Base-by-base conservation (phyloP, 2,797 vertebrate species). In the Smutsia temminckii region DNA sequence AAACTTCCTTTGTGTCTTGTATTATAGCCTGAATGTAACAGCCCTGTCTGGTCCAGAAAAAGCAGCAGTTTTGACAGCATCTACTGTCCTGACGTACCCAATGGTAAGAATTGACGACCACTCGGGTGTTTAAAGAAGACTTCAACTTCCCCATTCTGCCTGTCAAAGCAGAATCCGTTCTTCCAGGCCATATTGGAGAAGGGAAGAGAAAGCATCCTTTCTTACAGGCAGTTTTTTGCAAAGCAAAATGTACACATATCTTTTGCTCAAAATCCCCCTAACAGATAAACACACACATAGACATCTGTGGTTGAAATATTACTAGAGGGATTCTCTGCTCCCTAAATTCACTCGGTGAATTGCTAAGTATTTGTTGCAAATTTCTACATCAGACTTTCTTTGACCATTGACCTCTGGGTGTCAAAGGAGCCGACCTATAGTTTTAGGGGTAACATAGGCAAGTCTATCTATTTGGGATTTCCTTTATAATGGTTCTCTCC, bases 31-130 rank as follows among this genome's bases (percentile, higher is more conserved):
- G 99, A 99, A 96, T 99, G 99, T 97, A 99, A 98, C 98, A 99
- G 99, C 96, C 99, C 99, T 4, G 96, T 98, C 97, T 99, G 99
- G 99, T 98, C 99, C 83, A 99, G 99, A 97, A 98, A 99, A 97
- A 99, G 98, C 98, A 98, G 98, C 97, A 98, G 98, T 98, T 99
- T 99, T 98, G 98, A 99, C 96, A 98, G 97, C 77, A 85, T 98
- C 85, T 99, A 99, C 98, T 99, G 98, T 84, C 98, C 99, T 86
- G 98, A 99, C 79, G 94, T 98, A 55, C 98, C 99, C 89, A 99
- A 98, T 37, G 99, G 99, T 99, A 98, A 98, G 98, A 69, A 85
- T 0, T 13, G 69, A 37, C 86, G 27, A 68, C 66, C 53, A 72
- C 18, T 64, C 55, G 64, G 37, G 17, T 69, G 75, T 57, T 85